Base-by-base conservation (phyloP, 92 coral and sea anemone species). In the Parazoanthus darwini region DNA sequence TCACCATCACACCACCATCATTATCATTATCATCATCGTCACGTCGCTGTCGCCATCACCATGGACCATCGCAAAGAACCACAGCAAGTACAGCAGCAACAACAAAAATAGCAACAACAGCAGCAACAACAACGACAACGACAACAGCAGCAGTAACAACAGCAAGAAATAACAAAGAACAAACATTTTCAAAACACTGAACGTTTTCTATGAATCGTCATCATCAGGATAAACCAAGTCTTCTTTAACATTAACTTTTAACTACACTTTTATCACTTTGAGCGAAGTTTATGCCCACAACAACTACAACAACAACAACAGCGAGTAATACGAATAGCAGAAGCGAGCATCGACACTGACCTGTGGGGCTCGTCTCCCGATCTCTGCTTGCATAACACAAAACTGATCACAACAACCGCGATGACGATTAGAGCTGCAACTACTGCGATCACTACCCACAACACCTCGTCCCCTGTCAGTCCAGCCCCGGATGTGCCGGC, bases 361-460 rank as follows among this genome's bases (percentile, higher is more conserved):
- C 87, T 84, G 79, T 36, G 79, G 22, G 71, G 85, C 15, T 48
- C 78, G 65, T 84, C 70, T 51, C 87, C 87, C 15, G 87, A 70
- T 25, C 79, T 70, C 63, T 73, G 77, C 56, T 35, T 84, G 78
- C 43, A 84, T 84, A 84, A 44, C 7, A 84, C 15, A 29, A 71
- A 54, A 18, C 87, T 46, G 77, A 84, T 70, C 4, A 84, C 18
- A 44, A 84, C 22, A 71, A 84, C 66, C 8, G 87, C 87, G 66
- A 84, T 50, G 68, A 84, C 20, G 36, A 84, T 84, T 48, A 84
- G 66, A 25, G 43, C 46, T 73, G 87, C 87, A 8, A 71, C 25
- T 43, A 72, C 87, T 2, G 87, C 87, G n/a, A 84, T 84, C 39
- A 48, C 67, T 29, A 84, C 48, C 87, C 87, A 84, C 39, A 84